Conservation (phyloP, 1,140 invertebrate species). For the Polypedilum pembai region DNA sequence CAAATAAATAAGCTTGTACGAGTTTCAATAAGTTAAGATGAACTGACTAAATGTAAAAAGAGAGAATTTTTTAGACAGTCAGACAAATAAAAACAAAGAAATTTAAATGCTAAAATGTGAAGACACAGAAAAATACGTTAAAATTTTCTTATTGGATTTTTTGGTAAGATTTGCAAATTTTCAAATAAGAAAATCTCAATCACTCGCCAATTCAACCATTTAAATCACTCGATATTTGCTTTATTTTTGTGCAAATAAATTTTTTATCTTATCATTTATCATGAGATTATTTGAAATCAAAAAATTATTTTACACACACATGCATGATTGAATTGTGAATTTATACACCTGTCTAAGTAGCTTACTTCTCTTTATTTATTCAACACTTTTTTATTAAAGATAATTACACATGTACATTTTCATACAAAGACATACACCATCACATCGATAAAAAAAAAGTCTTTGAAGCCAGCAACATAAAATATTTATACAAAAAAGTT, state of each 20-base stretch:
- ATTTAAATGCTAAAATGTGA: no score
- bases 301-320: not conserved
- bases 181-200: not conserved
- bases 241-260: not conserved
- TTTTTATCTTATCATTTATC: not conserved
- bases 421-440: not conserved
- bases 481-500: not conserved
- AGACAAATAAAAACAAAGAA: no score
- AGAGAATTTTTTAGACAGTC: not conserved
- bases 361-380: not conserved
- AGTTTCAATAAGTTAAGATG: constrained; percentile 9
- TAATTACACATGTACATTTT: not conserved
- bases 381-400: not conserved
- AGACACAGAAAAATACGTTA: no score
- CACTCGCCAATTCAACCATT: not conserved
- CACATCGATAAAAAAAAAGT: not conserved
- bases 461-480: not conserved
- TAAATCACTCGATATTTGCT: not conserved
- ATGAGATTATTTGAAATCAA: no score
- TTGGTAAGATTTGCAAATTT: not conserved
- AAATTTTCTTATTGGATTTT: not conserved
- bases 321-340: not conserved
- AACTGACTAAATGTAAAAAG: not conserved
- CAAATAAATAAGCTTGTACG: constrained; percentile 14
- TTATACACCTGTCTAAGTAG: constrained; percentile 11